These are phyloP conservation scores for Carposina sasakii DNA, from an alignment of 1,140 invertebrate genomes.

Conservation along the genomic window DNA sequence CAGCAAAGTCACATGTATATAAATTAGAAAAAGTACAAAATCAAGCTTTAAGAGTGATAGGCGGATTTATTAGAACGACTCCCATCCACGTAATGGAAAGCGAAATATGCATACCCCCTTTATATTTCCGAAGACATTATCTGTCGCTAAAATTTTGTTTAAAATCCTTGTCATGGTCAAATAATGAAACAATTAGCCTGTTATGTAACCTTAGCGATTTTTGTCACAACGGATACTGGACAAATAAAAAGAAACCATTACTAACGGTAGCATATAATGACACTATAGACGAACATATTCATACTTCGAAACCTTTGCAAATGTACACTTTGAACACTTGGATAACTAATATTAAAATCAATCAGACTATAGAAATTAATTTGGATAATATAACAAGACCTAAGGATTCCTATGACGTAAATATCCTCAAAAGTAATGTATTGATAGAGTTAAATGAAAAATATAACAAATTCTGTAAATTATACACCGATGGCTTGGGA, in stretches of 20 bases:
- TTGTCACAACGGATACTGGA: not conserved
- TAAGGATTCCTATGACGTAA: too few relatives aligned
- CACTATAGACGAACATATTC: not conserved
- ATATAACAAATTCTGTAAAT: too few relatives aligned
- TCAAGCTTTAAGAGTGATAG: conserved; percentile 17
- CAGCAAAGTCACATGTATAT: conserved; percentile 10
- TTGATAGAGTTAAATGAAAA: too few relatives aligned
- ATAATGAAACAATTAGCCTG: not conserved
- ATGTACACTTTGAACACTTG: not conserved
- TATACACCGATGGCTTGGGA: too few relatives aligned
- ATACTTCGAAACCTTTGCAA: not conserved
- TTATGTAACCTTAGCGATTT: not conserved
- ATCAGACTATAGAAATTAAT: too few relatives aligned
- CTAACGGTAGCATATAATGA: not conserved
- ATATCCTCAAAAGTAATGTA: too few relatives aligned
- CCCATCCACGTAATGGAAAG: conserved; percentile 23
- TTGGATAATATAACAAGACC: too few relatives aligned
- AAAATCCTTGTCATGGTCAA: not conserved
- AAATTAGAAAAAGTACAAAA: conserved; percentile 26
- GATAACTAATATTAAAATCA: too few relatives aligned
- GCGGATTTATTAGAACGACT: conserved; percentile 21
- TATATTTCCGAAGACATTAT: conserved; percentile 19
- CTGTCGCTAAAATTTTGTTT: not conserved
- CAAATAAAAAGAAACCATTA: conserved; percentile 6
- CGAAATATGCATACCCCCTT: conserved; percentile 15